phyloP scores from a whole-genome alignment of 2,113 vertebrate genomes.

The Clarias gariepinus region DNA sequence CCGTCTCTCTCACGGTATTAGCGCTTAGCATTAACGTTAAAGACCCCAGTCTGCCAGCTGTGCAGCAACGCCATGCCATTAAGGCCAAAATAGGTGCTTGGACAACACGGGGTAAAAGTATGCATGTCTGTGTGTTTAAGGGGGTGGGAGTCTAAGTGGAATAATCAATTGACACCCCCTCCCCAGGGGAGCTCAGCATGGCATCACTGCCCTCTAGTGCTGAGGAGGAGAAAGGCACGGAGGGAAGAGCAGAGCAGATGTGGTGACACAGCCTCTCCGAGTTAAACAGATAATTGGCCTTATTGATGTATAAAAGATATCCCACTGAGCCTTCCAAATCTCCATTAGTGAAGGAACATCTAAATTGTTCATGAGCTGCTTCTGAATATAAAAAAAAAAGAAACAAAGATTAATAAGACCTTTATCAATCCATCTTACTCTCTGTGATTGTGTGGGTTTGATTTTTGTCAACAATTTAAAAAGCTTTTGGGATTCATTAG shows the following conservation, averaged over 20 bases:
- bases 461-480: conserved; percentile 52
- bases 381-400: conserved; percentile 68
- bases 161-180: not conserved
- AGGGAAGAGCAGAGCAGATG: conserved; percentile 65
- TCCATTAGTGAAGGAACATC: conserved; percentile 74
- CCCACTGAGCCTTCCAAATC: conserved; percentile 77
- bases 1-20: conserved; percentile 59
- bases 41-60: conserved; percentile 70
- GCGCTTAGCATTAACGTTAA: conserved; percentile 58
- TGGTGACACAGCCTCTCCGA: conserved; percentile 68
- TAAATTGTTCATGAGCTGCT: conserved; percentile 80
- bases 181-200: conserved; percentile 58
- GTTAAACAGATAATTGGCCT: conserved; percentile 82
- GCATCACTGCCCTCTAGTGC: conserved; percentile 73
- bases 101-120: conserved; percentile 26
- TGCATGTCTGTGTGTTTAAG: not conserved
- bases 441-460: conserved; percentile 56
- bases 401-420: conserved; percentile 72
- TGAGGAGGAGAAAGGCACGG: conserved; percentile 52
- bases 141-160: not conserved
- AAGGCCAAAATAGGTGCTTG: conserved; percentile 58
- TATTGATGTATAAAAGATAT: conserved; percentile 85
- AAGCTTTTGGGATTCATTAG: conserved; percentile 55
- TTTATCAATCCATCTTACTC: conserved; percentile 59
- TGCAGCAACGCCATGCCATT: conserved; percentile 54